phyloP scores from a whole-genome alignment of 2,888 invertebrate genomes.

The Andrena bicolor region DNA sequence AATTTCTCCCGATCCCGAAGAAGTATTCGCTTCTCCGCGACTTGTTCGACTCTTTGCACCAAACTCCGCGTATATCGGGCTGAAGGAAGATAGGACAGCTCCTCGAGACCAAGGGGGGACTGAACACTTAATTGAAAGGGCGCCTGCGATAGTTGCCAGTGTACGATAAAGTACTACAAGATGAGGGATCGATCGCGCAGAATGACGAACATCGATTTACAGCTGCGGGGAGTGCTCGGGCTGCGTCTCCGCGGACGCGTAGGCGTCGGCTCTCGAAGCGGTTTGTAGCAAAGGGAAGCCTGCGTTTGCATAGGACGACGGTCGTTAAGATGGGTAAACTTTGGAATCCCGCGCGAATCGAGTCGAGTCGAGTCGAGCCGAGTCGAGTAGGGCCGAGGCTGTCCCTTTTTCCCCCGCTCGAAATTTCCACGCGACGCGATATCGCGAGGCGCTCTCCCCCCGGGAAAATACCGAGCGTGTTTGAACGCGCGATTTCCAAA shows the following conservation, averaged over 20 bases:
- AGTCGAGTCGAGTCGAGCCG: constrained; percentile 28
- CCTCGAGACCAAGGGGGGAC: too few species aligned
- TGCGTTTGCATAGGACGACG: constrained; percentile 69
- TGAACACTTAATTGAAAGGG: too few species aligned
- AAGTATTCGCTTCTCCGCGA: neutral
- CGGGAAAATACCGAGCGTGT: constrained; percentile 29
- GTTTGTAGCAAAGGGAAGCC: constrained; percentile 26
- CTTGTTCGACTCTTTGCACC: too few species aligned
- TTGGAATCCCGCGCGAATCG: constrained; percentile 48
- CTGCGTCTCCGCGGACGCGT: neutral
- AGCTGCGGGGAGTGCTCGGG: neutral
- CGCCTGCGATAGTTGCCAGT: too few species aligned
- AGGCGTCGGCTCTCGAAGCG: constrained; percentile 10
- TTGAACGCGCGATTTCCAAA: constrained; percentile 43
- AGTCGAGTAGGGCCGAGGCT: constrained; percentile 3
- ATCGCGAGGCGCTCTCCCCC: constrained; percentile 14
- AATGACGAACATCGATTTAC: constrained; percentile 9
- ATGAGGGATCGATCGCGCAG: too few species aligned
- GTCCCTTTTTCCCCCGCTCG: constrained; percentile 37
- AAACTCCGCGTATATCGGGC: too few species aligned
- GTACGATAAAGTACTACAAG: too few species aligned
- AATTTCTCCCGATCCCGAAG: neutral
- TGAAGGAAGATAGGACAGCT: too few species aligned
- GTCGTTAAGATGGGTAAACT: constrained; percentile 70
- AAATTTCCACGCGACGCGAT: constrained; percentile 34